Percentiles rank a stretch among this genome's conserved stretches.
Conservation (phyloP, 2,888 invertebrate species). For the Acanthoscelides obtectus region DNA sequence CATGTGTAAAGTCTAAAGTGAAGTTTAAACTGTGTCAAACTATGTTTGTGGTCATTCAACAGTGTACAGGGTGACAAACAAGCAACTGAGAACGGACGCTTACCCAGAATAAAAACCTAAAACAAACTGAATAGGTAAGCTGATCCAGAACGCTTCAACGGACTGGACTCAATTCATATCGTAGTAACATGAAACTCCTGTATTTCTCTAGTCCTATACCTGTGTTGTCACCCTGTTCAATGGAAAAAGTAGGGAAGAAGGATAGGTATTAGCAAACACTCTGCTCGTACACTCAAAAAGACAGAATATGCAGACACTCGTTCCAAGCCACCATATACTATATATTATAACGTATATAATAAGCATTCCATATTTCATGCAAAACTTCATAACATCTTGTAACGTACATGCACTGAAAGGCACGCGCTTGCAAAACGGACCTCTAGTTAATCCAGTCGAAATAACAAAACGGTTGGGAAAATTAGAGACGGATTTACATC, state of each 20-base stretch:
- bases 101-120: too few species aligned
- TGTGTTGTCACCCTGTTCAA: not conserved
- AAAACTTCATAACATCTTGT: not conserved
- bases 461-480: not conserved
- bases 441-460: not conserved
- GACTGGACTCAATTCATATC: too few species aligned
- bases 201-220: too few species aligned
- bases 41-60: not conserved
- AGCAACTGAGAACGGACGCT: too few species aligned
- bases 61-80: not conserved
- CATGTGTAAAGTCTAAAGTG: not conserved
- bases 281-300: conserved; percentile 12
- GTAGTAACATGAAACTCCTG: too few species aligned
- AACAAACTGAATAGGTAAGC: too few species aligned
- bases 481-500: too few species aligned
- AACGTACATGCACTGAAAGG: not conserved
- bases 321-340: not conserved
- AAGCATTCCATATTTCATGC: not conserved
- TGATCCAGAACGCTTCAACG: too few species aligned
- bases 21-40: not conserved
- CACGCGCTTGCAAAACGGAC: not conserved
- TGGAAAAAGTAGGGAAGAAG: conserved; percentile 3
- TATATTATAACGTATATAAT: not conserved
- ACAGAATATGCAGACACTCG: not conserved
- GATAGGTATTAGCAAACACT: conserved; percentile 16